phyloP scores from a whole-genome alignment of 2,113 vertebrate species.

The Nipponia nippon region DNA sequence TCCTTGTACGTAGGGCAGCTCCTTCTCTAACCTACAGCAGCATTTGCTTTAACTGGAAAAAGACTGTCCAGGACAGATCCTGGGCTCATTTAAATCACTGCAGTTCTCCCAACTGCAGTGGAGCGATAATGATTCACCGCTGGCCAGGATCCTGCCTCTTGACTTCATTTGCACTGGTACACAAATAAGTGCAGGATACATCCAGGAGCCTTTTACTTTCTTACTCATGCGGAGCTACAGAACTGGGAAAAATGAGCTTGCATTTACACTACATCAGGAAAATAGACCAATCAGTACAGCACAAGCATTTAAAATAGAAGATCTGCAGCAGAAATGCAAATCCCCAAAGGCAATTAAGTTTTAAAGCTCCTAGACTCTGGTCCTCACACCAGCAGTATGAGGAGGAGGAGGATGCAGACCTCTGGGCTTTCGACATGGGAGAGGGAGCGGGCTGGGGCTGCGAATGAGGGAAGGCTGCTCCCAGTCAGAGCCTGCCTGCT shows the following conservation, averaged over 20 bases:
- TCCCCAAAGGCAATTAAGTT: neutral
- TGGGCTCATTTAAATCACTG: neutral
- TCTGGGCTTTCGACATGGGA: neutral
- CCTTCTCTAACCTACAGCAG: neutral
- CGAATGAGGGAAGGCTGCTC: neutral
- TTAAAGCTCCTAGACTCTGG: neutral
- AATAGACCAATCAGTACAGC: neutral
- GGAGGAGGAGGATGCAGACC: neutral
- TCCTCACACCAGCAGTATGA: neutral
- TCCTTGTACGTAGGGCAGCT: neutral
- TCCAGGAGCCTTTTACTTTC: neutral
- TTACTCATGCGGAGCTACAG: neutral
- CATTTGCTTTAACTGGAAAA: accelerated
- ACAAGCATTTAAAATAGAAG: neutral
- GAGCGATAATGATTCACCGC: neutral
- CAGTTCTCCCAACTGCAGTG: neutral
- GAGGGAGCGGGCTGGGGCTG: neutral
- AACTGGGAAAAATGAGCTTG: neutral
- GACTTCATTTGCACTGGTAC: neutral
- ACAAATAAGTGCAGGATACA: neutral
- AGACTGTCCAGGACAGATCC: neutral
- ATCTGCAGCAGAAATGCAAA: neutral
- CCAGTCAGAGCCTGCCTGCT: neutral
- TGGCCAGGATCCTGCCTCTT: neutral
- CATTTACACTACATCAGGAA: neutral